Conservation (phyloP, 2,888 invertebrate species). For the Spatulosminthurus flaviceps region DNA sequence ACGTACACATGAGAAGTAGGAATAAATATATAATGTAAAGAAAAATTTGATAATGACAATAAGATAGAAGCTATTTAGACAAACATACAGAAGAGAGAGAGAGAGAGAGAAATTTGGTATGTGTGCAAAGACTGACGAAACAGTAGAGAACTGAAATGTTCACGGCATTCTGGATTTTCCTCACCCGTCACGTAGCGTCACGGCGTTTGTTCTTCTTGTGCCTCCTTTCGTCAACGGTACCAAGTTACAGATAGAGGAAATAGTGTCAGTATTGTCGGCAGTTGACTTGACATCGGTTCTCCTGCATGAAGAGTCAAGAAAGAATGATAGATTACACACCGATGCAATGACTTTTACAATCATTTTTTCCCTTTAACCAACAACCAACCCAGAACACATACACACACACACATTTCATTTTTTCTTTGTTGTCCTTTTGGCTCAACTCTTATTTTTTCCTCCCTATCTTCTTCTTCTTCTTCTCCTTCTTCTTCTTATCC, state of each 20-base stretch:
- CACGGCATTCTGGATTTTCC: constrained; percentile 45
- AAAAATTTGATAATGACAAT: constrained; percentile 31
- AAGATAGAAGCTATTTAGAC: constrained; percentile 26
- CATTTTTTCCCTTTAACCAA: constrained; percentile 39
- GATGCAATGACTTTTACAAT: constrained; percentile 45
- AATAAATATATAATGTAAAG: not conserved
- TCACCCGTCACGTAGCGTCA: constrained; percentile 47
- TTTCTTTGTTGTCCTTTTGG: constrained; percentile 37
- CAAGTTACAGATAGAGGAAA: constrained; percentile 42
- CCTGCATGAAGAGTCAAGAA: constrained; percentile 46
- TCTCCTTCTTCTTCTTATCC: constrained; percentile 10
- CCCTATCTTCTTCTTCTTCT: not conserved
- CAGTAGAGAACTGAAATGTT: constrained; percentile 40
- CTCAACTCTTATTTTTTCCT: constrained; percentile 31
- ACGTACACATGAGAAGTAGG: not conserved
- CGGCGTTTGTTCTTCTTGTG: constrained; percentile 40
- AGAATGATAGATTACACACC: constrained; percentile 47
- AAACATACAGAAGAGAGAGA: too few species aligned
- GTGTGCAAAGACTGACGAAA: not conserved
- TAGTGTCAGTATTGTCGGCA: constrained; percentile 47
- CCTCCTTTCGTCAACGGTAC: constrained; percentile 28
- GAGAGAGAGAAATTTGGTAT: constrained; percentile 21
- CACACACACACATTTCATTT: constrained; percentile 23
- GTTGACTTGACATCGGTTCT: constrained; percentile 44
- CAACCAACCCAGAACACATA: constrained; percentile 19